Evolutionary conservation across 2,113 vertebrate genomes (phyloP).

Genomic region (Notothenia coriiceps): DNA sequence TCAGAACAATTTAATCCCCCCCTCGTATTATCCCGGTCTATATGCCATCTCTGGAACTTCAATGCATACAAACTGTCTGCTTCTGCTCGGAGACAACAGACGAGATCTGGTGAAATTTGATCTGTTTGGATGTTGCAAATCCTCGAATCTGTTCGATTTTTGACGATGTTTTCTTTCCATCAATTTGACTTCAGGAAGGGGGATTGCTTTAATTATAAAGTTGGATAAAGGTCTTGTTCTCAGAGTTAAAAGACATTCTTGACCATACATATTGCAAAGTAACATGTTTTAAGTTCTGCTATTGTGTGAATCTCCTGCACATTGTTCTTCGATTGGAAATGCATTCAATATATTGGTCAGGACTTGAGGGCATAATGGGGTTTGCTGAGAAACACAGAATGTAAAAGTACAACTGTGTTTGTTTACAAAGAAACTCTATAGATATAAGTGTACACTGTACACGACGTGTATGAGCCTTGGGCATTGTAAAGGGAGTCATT

Average conservation of each 20-base stretch:
- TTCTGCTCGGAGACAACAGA: conserved; percentile 36
- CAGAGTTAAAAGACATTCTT: not conserved
- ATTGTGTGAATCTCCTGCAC: too few species aligned
- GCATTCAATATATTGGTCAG: not conserved
- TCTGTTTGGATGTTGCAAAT: conserved; percentile 41
- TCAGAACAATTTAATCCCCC: conserved; percentile 72
- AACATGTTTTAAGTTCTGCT: not conserved
- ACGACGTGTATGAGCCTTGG: too few species aligned
- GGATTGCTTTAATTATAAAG: conserved; percentile 22
- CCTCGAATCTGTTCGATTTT: conserved; percentile 1
- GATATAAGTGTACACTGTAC: not conserved
- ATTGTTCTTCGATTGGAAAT: too few species aligned
- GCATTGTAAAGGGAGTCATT: not conserved
- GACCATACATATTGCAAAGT: not conserved
- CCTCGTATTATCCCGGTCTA: conserved; percentile 32
- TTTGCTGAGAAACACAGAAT: not conserved
- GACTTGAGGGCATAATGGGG: not conserved
- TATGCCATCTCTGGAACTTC: conserved; percentile 57
- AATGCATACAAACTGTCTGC: conserved; percentile 27
- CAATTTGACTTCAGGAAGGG: not conserved
- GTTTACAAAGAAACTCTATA: not conserved
- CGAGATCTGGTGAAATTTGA: conserved; percentile 40
- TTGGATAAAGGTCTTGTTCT: not conserved
- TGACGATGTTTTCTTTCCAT: not conserved
- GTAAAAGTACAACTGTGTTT: not conserved